These are phyloP conservation scores for Chirona hameri DNA, from an alignment of 2,888 invertebrate genomes.

Conservation along the genomic window DNA sequence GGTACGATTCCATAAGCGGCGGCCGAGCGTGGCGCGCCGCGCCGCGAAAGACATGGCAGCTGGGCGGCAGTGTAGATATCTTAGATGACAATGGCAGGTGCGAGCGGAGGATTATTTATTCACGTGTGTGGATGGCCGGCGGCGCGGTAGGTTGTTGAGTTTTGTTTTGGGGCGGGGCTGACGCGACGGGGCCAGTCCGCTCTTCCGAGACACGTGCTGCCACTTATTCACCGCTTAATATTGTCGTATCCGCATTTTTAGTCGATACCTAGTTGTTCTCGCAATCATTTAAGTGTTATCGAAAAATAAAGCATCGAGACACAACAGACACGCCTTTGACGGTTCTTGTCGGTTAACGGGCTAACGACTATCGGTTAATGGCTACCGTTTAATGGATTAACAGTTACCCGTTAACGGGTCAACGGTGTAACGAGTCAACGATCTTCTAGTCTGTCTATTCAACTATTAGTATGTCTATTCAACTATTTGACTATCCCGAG, in stretches of 20 bases:
- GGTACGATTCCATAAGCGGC: slow-evolving; percentile 10
- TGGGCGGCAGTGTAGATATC: background rate
- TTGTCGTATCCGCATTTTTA: slow-evolving; percentile 23
- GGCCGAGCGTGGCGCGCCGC: background rate
- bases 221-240: slow-evolving; percentile 1
- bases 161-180: background rate
- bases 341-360: too few species aligned
- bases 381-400: too few species aligned
- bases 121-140: background rate
- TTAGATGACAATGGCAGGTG: background rate
- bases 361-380: too few species aligned
- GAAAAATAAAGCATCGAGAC: slow-evolving; percentile 5
- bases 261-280: slow-evolving; percentile 29
- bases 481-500: too few species aligned
- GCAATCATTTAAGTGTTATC: slow-evolving; percentile 27
- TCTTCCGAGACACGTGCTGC: background rate
- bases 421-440: too few species aligned
- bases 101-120: background rate
- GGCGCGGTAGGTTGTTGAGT: background rate
- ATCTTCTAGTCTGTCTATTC: too few species aligned
- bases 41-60: background rate
- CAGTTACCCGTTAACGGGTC: too few species aligned
- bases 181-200: background rate
- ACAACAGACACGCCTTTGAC: background rate
- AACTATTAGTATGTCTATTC: too few species aligned